Conservation (phyloP, 2,797 vertebrate genomes). For the Hoplostethus atlanticus region DNA sequence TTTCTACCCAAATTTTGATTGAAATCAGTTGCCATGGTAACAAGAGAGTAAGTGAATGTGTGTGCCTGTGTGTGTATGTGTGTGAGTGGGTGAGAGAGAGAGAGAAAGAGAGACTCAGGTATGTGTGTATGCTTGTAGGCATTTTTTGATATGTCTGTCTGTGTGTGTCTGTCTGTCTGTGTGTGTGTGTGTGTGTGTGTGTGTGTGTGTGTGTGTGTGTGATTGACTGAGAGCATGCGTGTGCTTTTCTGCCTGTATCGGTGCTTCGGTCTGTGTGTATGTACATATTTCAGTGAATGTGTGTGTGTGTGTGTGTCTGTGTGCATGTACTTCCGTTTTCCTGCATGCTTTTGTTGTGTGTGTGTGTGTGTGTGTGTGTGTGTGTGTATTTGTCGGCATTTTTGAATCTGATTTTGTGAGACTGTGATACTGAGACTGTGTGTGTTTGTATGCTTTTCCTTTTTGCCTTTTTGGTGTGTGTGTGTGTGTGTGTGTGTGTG, state of each 20-base stretch:
- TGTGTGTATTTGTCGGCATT: background rate
- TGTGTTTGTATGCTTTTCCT: too few species aligned
- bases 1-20: slow-evolving; percentile 63
- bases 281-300: background rate
- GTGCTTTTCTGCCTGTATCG: too few species aligned
- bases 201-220: slow-evolving; percentile 12
- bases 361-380: background rate
- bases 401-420: too few species aligned
- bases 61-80: slow-evolving; percentile 26
- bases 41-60: slow-evolving; percentile 25
- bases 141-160: slow-evolving; percentile 12
- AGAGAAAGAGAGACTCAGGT: too few species aligned
- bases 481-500: background rate
- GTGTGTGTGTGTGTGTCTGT: background rate
- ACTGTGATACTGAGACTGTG: too few species aligned
- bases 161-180: background rate
- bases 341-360: too few species aligned
- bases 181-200: background rate
- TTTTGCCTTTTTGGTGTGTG: too few species aligned
- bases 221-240: too few species aligned
- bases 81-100: background rate
- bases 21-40: slow-evolving; percentile 71
- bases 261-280: too few species aligned
- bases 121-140: background rate
- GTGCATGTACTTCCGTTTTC: too few species aligned